These are phyloP conservation scores for Lampris megalopsis DNA, from an alignment of 2,113 vertebrate species.

Conservation along the genomic window DNA sequence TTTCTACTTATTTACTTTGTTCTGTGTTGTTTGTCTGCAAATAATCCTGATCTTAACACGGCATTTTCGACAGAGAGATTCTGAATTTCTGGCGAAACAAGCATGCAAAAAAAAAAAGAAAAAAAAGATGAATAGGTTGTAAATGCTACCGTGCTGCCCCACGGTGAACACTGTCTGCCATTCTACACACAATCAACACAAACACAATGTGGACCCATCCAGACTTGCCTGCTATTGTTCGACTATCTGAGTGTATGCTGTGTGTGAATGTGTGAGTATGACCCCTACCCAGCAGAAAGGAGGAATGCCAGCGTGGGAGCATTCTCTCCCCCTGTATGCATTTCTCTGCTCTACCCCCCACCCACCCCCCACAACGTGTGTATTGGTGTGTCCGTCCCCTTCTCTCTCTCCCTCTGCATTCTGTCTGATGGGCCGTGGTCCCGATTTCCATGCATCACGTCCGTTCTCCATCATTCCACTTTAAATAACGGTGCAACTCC, in stretches of 20 bases:
- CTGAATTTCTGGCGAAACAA: too few relatives aligned
- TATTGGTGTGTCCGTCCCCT: not conserved
- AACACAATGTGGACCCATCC: conserved; percentile 57
- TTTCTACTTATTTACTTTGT: too few relatives aligned
- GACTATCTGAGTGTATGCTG: not conserved
- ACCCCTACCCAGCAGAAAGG: not conserved
- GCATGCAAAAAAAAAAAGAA: too few relatives aligned
- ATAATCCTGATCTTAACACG: too few relatives aligned
- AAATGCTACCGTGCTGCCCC: not conserved
- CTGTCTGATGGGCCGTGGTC: too few relatives aligned
- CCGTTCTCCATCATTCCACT: too few relatives aligned
- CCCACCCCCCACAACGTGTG: not conserved
- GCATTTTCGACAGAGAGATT: too few relatives aligned
- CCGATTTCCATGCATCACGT: too few relatives aligned
- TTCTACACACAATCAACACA: not conserved
- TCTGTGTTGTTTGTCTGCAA: too few relatives aligned
- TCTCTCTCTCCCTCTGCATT: not conserved
- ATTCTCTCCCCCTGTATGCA: not conserved
- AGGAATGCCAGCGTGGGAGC: conserved; percentile 31
- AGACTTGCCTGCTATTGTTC: conserved; percentile 30
- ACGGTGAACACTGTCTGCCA: not conserved
- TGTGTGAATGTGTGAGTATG: conserved; percentile 26
- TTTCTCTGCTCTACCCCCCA: not conserved
- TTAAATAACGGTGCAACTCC: too few relatives aligned
- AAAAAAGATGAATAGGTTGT: not conserved